Evolutionary conservation across 2,888 invertebrate species (phyloP).

Genomic region (Acrobasis consociella): DNA sequence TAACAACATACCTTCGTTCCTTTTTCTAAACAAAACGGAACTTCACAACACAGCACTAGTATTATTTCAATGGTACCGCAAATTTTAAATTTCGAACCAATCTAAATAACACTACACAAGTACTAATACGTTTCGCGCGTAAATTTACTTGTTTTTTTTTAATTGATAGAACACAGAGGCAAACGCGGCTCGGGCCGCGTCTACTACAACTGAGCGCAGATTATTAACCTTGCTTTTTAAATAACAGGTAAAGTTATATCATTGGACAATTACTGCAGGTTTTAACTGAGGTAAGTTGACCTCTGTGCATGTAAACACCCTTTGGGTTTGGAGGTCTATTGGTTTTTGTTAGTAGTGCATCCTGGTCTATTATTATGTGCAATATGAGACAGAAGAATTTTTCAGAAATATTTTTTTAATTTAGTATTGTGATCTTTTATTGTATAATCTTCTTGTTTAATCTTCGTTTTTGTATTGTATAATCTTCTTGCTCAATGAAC

Average conservation of each 20-base stretch:
- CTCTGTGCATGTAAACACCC: not conserved
- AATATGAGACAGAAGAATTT: conserved; percentile 8
- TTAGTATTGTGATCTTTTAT: too few relatives aligned
- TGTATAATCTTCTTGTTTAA: too few relatives aligned
- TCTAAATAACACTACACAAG: conserved; percentile 52
- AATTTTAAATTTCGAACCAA: conserved; percentile 39
- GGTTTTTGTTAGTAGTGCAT: conserved; percentile 13
- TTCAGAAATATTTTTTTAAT: not conserved
- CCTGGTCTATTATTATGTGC: conserved; percentile 7
- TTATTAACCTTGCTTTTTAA: conserved; percentile 57
- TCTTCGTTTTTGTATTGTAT: too few relatives aligned
- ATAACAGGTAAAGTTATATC: conserved; percentile 37
- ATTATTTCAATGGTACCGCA: conserved; percentile 44
- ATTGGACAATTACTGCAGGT: conserved; percentile 34
- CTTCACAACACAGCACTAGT: conserved; percentile 47
- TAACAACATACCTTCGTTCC: conserved; percentile 40
- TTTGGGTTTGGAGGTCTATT: conserved; percentile 4
- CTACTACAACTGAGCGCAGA: conserved; percentile 50
- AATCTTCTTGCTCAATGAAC: too few relatives aligned
- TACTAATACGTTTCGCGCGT: conserved; percentile 53
- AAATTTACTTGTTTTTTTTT: conserved; percentile 57
- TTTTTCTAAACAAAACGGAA: conserved; percentile 52
- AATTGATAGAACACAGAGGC: conserved; percentile 36
- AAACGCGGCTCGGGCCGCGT: conserved; percentile 57
- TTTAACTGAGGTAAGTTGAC: conserved; percentile 16